phyloP scores from a whole-genome alignment of 1,140 invertebrate species.

The Asbolus verrucosus region DNA sequence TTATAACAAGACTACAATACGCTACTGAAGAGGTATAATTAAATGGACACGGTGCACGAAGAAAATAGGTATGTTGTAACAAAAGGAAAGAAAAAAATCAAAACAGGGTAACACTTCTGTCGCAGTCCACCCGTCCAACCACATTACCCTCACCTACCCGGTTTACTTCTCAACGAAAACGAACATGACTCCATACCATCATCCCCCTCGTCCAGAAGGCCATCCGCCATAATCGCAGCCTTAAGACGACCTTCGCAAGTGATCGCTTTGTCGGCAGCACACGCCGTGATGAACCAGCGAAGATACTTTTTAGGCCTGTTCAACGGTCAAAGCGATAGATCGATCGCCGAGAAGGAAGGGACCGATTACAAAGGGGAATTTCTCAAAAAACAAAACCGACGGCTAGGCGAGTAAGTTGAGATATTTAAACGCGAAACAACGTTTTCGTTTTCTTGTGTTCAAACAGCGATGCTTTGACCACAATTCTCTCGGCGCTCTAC shows the following conservation, averaged over 20 bases:
- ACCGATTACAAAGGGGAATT: slow-evolving; percentile 40
- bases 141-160: not conserved
- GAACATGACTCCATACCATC: not conserved
- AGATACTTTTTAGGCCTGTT: slow-evolving; percentile 58
- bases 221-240: slow-evolving; percentile 69
- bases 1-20: slow-evolving; percentile 46
- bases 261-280: slow-evolving; percentile 68
- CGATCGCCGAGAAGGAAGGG: slow-evolving; percentile 45
- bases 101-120: not conserved
- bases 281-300: slow-evolving; percentile 61
- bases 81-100: not conserved
- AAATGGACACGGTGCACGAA: slow-evolving; percentile 60
- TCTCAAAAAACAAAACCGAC: slow-evolving; percentile 61
- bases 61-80: slow-evolving; percentile 57
- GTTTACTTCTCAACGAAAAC: not conserved
- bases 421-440: not conserved
- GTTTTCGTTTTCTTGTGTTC: slow-evolving; percentile 45
- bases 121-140: too few species aligned
- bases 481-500: slow-evolving; percentile 80
- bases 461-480: slow-evolving; percentile 68
- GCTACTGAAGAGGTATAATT: slow-evolving; percentile 22
- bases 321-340: slow-evolving; percentile 49
- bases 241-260: slow-evolving; percentile 70
- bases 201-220: slow-evolving; percentile 64
- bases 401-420: slow-evolving; percentile 65